phyloP scores from a whole-genome alignment of 1,140 invertebrate species.

The Conus betulinus region DNA sequence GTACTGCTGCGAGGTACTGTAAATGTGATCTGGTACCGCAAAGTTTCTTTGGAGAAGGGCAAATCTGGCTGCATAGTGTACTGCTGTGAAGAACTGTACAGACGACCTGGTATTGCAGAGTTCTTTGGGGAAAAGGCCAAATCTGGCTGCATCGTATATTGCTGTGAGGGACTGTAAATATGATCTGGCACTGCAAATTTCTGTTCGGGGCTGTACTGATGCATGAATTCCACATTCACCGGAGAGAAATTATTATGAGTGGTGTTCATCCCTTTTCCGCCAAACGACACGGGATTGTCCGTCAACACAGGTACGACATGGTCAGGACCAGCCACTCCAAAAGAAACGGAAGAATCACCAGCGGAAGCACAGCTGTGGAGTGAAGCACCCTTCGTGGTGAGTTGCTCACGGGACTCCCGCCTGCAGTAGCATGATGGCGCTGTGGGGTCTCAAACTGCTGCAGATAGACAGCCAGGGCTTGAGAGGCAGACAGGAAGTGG shows the following conservation, averaged over 20 bases:
- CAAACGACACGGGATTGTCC: neutral
- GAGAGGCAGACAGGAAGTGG: conserved; percentile 58
- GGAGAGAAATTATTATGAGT: neutral
- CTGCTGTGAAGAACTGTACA: neutral
- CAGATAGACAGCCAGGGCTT: conserved; percentile 61
- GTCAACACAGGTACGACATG: neutral
- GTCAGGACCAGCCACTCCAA: neutral
- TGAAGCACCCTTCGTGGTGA: neutral
- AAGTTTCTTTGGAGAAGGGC: neutral
- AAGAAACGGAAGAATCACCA: neutral
- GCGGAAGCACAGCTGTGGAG: neutral
- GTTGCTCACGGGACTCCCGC: neutral
- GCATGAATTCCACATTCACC: neutral
- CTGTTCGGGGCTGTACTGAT: too few species aligned
- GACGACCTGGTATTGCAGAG: neutral
- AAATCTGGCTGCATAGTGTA: neutral
- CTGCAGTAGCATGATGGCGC: neutral
- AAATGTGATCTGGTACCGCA: neutral
- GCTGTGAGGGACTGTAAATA: neutral
- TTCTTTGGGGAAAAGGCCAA: neutral
- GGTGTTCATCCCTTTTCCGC: neutral
- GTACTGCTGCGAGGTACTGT: neutral
- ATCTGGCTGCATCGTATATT: neutral
- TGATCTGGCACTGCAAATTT: neutral
- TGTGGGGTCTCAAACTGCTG: conserved; percentile 50